Percentiles rank a stretch among this genome's conserved stretches.
Evolutionary conservation across 2,797 vertebrate genomes (phyloP).

Genomic region (Platyrinchus mystaceus): DNA sequence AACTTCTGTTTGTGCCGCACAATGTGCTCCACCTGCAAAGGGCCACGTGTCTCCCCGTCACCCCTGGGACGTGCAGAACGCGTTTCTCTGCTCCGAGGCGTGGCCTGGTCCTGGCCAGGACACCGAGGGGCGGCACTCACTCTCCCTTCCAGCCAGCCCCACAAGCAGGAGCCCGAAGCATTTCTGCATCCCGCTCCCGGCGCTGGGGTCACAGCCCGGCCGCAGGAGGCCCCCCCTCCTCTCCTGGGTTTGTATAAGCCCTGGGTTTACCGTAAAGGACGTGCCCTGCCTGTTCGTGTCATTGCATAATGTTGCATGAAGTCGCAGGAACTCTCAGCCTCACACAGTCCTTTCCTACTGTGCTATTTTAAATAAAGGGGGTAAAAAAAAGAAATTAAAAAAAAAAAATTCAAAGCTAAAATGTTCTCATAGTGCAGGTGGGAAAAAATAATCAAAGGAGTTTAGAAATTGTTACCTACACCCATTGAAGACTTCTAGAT

Average conservation of each 20-base stretch:
- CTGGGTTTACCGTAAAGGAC: fast-evolving
- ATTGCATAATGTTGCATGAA: fast-evolving
- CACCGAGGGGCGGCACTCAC: not conserved
- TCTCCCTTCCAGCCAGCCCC: not conserved
- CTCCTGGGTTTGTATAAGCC: not conserved
- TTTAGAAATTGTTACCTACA: not conserved
- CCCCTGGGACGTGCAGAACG: not conserved
- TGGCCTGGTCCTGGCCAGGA: not conserved
- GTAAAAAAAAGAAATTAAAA: not conserved
- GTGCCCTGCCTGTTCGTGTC: not conserved
- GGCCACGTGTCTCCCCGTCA: not conserved
- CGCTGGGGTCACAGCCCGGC: not conserved
- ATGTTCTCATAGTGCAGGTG: not conserved
- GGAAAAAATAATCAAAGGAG: not conserved
- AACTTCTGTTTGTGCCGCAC: not conserved
- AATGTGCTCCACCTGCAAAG: not conserved
- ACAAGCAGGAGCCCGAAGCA: not conserved
- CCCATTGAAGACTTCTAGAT: not conserved
- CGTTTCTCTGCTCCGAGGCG: fast-evolving
- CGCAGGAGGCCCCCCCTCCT: too few relatives aligned
- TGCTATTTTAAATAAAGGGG: not conserved
- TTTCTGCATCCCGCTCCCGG: not conserved
- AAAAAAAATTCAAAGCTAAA: not conserved
- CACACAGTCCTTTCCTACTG: not conserved
- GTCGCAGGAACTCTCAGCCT: not conserved